phyloP scores from a whole-genome alignment of 2,797 vertebrate genomes.

The Craterocephalus amniculus region DNA sequence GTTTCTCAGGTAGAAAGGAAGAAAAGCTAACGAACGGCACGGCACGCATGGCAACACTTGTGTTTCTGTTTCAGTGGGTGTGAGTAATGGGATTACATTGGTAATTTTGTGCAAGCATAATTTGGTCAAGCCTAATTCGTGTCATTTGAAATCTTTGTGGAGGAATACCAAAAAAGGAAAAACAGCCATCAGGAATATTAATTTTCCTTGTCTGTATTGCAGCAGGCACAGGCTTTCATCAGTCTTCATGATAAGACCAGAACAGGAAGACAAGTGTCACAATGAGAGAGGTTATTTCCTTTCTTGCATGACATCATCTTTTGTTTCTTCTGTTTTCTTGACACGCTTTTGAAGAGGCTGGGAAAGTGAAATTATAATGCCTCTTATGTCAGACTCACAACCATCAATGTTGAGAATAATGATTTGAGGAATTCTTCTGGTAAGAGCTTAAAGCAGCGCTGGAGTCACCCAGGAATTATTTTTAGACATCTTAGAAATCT shows the following conservation, averaged over 20 bases:
- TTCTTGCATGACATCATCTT: constrained; percentile 22
- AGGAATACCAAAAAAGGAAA: constrained; percentile 17
- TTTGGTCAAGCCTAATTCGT: constrained; percentile 28
- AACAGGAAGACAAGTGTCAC: constrained; percentile 34
- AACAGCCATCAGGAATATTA: constrained; percentile 18
- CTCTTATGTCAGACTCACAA: not conserved
- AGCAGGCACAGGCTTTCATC: constrained; percentile 39
- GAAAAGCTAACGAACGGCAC: constrained; percentile 42
- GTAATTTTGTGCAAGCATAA: constrained; percentile 7
- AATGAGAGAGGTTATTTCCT: constrained; percentile 37
- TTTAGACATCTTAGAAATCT: not conserved
- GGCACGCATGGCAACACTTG: constrained; percentile 16
- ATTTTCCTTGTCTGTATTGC: constrained; percentile 19
- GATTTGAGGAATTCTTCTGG: not conserved
- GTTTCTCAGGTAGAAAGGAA: constrained; percentile 38
- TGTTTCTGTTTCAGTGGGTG: constrained; percentile 15
- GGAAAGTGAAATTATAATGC: constrained; percentile 14
- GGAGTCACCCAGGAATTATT: not conserved
- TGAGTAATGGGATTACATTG: constrained; percentile 13
- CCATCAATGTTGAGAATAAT: not conserved
- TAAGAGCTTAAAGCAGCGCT: not conserved
- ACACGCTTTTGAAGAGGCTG: constrained; percentile 20
- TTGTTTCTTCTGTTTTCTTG: constrained; percentile 14
- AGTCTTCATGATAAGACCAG: constrained; percentile 36
- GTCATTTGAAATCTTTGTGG: constrained; percentile 23